Conservation (phyloP, 1,140 invertebrate genomes). For the Pogonus chalceus region DNA sequence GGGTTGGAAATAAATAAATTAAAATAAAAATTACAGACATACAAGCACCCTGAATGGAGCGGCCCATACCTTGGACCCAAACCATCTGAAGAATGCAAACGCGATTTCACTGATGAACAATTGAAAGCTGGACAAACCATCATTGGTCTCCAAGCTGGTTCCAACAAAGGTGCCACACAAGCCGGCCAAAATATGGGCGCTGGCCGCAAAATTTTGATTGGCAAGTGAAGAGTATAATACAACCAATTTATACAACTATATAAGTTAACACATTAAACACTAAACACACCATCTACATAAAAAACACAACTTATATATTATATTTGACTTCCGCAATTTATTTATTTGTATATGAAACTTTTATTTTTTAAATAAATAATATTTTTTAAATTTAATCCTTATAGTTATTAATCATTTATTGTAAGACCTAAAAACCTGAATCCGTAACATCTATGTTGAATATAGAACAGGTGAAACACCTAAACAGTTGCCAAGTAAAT, state of each 20-base stretch:
- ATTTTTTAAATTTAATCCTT: no score
- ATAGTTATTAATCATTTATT: no score
- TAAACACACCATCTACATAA: not conserved
- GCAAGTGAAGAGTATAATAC: conserved; percentile 53
- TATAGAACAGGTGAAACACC: no score
- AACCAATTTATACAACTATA: not conserved
- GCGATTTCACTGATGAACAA: conserved; percentile 86
- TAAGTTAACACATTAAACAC: not conserved
- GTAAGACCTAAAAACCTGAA: no score
- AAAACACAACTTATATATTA: not conserved
- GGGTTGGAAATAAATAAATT: not conserved
- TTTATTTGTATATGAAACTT: conserved; percentile 8
- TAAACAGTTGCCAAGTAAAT: no score
- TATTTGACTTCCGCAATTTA: not conserved
- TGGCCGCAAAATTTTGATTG: conserved; percentile 75
- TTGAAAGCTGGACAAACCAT: conserved; percentile 79
- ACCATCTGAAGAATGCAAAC: conserved; percentile 82
- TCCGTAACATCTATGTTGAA: no score
- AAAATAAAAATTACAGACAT: conserved; percentile 47
- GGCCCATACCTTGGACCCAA: conserved; percentile 84
- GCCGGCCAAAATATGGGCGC: conserved; percentile 89
- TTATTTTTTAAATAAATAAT: conserved; percentile 3
- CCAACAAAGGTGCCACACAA: conserved; percentile 90
- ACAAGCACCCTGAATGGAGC: conserved; percentile 80
- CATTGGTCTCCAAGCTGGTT: conserved; percentile 92